Evolutionary conservation across 2,888 invertebrate species (phyloP), one percentile per base, ranked within the genome.

Genomic region (Cinara cedri): DNA sequence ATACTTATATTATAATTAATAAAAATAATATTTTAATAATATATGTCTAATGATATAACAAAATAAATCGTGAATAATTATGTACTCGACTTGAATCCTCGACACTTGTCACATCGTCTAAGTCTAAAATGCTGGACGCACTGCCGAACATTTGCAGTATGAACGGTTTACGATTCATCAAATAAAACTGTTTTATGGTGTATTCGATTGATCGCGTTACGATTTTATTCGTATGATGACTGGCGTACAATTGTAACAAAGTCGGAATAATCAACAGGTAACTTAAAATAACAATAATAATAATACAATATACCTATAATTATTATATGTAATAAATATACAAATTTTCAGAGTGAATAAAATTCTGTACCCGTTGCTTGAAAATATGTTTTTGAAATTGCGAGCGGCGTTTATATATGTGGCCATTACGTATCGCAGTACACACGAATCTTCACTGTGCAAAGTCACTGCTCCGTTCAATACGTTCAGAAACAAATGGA

Each of bases 81-180:
- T 51, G 6, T 75, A 75, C 74, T 24, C 74, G 63, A 54, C 74
- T 75, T 0, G 96, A 78, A 95, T 87, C 97, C 96, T 6, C 96
- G 96, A 85, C 92, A 94, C 6, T 92, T 90, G 49, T 94, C 82
- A 92, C 91, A 84, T 94, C 94, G 84, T 95, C 95, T 0, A 95
- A 95, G 85, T 98, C 98, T 83, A 99, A 88, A 85, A 98, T 95
- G 1, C 97, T 95, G 0, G 98, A 98, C 0, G 98, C 95, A 3
- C 97, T 97, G 1, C 99, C 99, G 87, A 99, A 98, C 97, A 98
- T 97, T 89, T 98, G 98, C 72, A 99, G 88, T 83, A 99, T 95
- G 85, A 99, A 99, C 1, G 98, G 98, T 85, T 98, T 98, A 72
- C 99, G 90, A 85, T 99, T 99, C 86, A 99, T 90, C 81, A 98